phyloP scores from a whole-genome alignment of 2,113 vertebrate genomes.

The Philantomba maxwellii region DNA sequence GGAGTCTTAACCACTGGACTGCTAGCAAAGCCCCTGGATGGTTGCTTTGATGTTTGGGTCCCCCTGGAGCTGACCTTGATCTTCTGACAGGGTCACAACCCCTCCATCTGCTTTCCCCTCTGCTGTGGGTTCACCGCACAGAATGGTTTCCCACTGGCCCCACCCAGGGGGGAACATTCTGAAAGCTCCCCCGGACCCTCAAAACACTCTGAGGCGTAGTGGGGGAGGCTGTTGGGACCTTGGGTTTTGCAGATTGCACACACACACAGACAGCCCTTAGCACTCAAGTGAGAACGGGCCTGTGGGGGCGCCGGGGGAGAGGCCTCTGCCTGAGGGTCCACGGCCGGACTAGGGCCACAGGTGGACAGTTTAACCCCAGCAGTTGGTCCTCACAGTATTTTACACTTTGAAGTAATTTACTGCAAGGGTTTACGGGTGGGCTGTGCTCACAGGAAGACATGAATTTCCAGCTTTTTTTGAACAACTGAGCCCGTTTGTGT shows the following conservation, averaged over 20 bases:
- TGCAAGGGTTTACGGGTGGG: fast-evolving
- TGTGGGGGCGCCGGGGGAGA: background rate
- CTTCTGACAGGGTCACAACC: fast-evolving
- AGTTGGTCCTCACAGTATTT: background rate
- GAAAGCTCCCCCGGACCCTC: background rate
- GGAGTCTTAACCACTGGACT: background rate
- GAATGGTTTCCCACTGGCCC: background rate
- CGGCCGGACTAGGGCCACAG: background rate
- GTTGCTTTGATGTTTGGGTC: background rate
- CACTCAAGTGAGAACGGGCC: background rate
- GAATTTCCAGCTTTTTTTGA: background rate
- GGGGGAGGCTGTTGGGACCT: background rate
- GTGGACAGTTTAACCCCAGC: no score
- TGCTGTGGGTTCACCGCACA: fast-evolving
- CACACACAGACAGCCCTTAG: background rate
- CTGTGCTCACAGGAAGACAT: background rate
- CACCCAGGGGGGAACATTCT: background rate
- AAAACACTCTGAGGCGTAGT: background rate
- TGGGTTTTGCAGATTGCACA: background rate
- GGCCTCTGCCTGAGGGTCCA: background rate
- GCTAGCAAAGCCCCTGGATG: background rate
- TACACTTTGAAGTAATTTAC: background rate
- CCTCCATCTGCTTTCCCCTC: background rate
- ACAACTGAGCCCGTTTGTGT: background rate
- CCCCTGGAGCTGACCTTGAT: background rate